phyloP scores from a whole-genome alignment of 2,888 invertebrate genomes.

The Augochlorella aurata region DNA sequence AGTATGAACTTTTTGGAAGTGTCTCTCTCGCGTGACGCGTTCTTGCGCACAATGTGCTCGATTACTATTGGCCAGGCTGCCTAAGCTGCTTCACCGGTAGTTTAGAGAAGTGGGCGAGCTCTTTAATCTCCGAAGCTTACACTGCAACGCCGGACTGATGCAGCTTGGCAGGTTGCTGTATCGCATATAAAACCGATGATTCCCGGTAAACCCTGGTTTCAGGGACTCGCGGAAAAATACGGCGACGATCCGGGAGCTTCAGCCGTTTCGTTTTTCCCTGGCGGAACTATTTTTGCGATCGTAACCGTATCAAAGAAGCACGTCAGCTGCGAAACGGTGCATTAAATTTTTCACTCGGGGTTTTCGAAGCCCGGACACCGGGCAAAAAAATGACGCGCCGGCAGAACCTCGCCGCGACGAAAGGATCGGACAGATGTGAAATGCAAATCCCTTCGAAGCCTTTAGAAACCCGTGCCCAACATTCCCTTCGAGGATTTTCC shows the following conservation, averaged over 20 bases:
- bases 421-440: conserved; percentile 29
- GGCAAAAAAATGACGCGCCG: not conserved
- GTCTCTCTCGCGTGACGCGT: not conserved
- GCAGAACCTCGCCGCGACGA: conserved; percentile 1
- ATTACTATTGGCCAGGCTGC: not conserved
- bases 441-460: conserved; percentile 34
- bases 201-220: not conserved
- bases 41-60: not conserved
- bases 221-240: not conserved
- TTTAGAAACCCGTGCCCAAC: conserved; percentile 3
- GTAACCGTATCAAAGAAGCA: not conserved
- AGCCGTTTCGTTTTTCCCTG: not conserved
- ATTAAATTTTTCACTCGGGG: conserved; percentile 6
- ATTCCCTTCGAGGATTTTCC: conserved; percentile 5
- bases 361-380: not conserved
- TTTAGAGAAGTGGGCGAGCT: not conserved
- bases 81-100: not conserved
- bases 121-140: not conserved
- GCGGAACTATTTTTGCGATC: not conserved
- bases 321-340: not conserved
- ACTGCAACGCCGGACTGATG: not conserved
- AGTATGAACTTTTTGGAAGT: too few species aligned
- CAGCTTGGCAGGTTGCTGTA: not conserved
- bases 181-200: conserved; percentile 4
- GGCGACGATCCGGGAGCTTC: not conserved